Conservation (phyloP, 2,113 vertebrate species). For the Regulus satrapa region DNA sequence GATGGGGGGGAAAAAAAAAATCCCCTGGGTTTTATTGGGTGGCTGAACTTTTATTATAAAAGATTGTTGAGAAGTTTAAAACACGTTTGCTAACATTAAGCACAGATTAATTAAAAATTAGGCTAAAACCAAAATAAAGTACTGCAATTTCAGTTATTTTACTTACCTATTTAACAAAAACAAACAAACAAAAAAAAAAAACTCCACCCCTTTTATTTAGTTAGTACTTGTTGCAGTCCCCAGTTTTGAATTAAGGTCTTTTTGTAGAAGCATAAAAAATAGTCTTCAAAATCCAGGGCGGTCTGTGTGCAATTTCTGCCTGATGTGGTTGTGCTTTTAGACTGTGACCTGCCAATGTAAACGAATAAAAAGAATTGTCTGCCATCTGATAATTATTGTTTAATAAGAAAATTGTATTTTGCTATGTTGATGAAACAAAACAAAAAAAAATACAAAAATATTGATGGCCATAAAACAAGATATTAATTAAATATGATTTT, state of each 20-base stretch:
- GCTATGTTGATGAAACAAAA: conserved; percentile 60
- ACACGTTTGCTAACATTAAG: background rate
- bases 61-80: background rate
- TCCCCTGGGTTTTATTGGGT: background rate
- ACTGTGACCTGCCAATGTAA: conserved; percentile 69
- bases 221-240: background rate
- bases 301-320: conserved; percentile 68
- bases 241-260: background rate
- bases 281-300: conserved; percentile 70
- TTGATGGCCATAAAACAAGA: conserved; percentile 52
- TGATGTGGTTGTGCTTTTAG: conserved; percentile 66
- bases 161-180: background rate
- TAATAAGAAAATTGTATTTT: conserved; percentile 68
- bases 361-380: conserved; percentile 67
- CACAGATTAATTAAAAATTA: background rate
- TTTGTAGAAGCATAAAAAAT: conserved; percentile 27
- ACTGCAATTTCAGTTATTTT: background rate
- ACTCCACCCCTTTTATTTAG: too few species aligned
- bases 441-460: conserved; percentile 48
- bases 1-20: background rate
- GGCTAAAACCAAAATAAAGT: background rate
- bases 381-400: conserved; percentile 70
- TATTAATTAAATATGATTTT: conserved; percentile 51
- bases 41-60: background rate
- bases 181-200: fast-evolving